These are phyloP conservation scores for Zosterops lateralis DNA, from an alignment of 2,113 vertebrate genomes.

Conservation along the genomic window DNA sequence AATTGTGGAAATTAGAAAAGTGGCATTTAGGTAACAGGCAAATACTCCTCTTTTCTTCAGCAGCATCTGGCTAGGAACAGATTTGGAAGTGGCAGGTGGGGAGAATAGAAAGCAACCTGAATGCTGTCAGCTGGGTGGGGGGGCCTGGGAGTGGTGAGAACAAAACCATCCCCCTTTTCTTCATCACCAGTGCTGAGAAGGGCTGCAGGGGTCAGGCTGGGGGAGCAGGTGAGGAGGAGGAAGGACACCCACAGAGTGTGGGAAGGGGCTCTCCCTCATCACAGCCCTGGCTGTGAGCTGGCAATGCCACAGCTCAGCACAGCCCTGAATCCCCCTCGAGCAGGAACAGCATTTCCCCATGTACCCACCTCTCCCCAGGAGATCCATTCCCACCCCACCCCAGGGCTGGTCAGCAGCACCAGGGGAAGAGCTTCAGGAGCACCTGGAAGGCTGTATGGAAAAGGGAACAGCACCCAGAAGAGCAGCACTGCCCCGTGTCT, in stretches of 20 bases:
- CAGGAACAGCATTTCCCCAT: background rate
- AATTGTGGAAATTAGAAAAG: conserved; percentile 33
- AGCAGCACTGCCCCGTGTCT: fast-evolving
- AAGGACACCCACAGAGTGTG: background rate
- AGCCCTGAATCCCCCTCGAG: fast-evolving
- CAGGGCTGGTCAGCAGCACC: fast-evolving
- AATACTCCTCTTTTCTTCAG: conserved; percentile 2
- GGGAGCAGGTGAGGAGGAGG: background rate
- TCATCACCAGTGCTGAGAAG: background rate
- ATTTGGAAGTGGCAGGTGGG: background rate
- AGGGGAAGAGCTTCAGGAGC: background rate
- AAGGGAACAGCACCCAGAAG: background rate
- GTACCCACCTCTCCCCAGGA: background rate
- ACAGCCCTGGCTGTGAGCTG: background rate
- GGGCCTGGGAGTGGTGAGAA: background rate
- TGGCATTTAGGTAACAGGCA: background rate
- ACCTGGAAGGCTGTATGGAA: background rate
- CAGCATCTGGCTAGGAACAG: background rate
- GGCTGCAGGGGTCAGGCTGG: background rate
- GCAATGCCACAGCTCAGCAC: background rate
- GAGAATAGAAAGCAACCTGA: background rate
- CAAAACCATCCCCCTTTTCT: background rate
- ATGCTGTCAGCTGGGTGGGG: fast-evolving
- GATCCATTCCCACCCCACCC: background rate
- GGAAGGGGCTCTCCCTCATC: background rate